Conservation (phyloP, 2,113 vertebrate species). For the Xyrauchen texanus region DNA sequence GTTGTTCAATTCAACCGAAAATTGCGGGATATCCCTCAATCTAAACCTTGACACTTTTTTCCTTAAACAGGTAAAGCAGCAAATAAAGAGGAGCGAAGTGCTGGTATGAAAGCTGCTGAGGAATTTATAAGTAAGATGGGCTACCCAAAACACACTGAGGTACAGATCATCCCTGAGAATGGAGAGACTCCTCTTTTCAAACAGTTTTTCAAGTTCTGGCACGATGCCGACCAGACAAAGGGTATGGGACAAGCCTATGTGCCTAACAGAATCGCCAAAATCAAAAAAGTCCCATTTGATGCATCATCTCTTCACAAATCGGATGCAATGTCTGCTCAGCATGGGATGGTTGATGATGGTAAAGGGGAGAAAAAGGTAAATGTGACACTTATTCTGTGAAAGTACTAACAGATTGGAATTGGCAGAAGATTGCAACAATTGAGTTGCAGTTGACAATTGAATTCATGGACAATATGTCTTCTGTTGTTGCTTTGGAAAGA, state of each 20-base stretch:
- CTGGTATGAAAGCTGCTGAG: slow-evolving; percentile 80
- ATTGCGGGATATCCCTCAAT: neutral
- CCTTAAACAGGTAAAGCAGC: slow-evolving; percentile 76
- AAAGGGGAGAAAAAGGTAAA: slow-evolving; percentile 80
- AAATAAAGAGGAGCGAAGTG: slow-evolving; percentile 79
- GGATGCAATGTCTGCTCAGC: slow-evolving; percentile 86
- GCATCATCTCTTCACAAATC: slow-evolving; percentile 79
- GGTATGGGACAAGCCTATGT: slow-evolving; percentile 80
- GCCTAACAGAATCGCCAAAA: slow-evolving; percentile 81
- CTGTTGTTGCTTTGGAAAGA: slow-evolving; percentile 64
- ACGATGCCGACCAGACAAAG: slow-evolving; percentile 73
- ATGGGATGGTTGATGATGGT: slow-evolving; percentile 86
- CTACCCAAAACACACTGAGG: slow-evolving; percentile 83
- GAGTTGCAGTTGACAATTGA: too few species aligned
- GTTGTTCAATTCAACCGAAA: neutral
- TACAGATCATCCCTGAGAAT: slow-evolving; percentile 83
- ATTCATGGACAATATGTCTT: neutral
- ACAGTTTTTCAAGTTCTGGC: slow-evolving; percentile 92
- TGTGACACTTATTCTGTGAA: neutral
- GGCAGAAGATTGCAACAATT: too few species aligned
- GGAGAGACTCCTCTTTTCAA: slow-evolving; percentile 90
- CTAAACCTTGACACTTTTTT: neutral
- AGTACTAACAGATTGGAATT: neutral
- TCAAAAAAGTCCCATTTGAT: slow-evolving; percentile 85
- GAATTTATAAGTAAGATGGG: slow-evolving; percentile 83